Percentiles rank a stretch among this genome's conserved stretches.
phyloP scores from a whole-genome alignment of 1,140 invertebrate genomes.

The Choristoneura fumiferana region DNA sequence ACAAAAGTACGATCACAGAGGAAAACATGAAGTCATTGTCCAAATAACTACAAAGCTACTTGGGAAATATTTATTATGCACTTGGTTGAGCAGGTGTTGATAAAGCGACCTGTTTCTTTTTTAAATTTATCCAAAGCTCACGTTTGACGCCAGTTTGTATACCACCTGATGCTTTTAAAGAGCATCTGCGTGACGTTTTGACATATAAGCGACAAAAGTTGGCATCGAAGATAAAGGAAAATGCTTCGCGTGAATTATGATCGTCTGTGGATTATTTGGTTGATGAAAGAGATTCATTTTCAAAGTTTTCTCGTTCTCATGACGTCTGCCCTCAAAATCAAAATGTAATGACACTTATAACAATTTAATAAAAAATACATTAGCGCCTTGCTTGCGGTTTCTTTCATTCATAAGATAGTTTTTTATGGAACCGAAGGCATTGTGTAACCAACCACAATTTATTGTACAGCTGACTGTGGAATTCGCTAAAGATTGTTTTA shows the following conservation, averaged over 20 bases:
- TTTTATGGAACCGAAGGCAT: neutral
- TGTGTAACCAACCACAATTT: neutral
- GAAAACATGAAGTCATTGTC: neutral
- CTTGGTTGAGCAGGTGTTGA: conserved; percentile 6
- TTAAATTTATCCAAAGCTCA: neutral
- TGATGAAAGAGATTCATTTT: neutral
- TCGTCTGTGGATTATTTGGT: neutral
- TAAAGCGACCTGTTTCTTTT: conserved; percentile 8
- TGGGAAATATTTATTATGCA: too few relatives aligned
- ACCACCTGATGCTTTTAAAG: conserved; percentile 3
- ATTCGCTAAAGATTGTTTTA: too few relatives aligned
- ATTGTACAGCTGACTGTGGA: too few relatives aligned
- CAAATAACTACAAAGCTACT: neutral
- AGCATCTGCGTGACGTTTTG: neutral
- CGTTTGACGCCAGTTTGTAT: neutral
- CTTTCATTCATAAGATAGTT: neutral
- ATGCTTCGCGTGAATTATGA: neutral
- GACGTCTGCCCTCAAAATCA: neutral
- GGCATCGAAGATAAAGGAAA: neutral
- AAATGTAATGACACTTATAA: neutral
- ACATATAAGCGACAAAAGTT: too few relatives aligned
- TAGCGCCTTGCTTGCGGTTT: conserved; percentile 13
- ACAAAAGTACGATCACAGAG: neutral
- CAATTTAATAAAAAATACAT: conserved; percentile 9
- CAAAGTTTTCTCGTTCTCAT: neutral